phyloP scores from a whole-genome alignment of 2,797 vertebrate species.

The Eulemur albifrons region DNA sequence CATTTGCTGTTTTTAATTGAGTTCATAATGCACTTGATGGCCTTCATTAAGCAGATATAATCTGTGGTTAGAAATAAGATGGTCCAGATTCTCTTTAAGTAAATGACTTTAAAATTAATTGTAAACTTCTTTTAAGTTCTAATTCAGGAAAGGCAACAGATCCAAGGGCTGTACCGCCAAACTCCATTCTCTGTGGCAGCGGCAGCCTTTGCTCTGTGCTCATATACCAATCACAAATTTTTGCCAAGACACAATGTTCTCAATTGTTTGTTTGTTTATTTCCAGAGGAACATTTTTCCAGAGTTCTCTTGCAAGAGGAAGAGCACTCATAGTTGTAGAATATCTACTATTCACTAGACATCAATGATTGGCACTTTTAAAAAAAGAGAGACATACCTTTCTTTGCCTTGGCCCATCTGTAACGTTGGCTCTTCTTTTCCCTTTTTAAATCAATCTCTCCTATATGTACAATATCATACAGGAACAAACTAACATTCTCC shows the following conservation, averaged over 20 bases:
- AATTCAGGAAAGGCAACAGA: neutral
- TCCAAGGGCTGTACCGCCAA: neutral
- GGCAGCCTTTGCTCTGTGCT: neutral
- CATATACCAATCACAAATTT: neutral
- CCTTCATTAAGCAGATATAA: neutral
- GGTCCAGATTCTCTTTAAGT: conserved; percentile 8
- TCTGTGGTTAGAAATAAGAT: neutral
- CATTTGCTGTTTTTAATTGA: neutral
- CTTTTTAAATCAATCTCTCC: neutral
- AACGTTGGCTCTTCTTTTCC: neutral
- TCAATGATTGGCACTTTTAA: neutral
- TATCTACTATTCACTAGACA: neutral
- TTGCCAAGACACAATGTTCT: neutral
- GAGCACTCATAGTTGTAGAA: neutral
- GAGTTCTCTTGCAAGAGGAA: neutral
- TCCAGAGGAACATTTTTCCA: neutral
- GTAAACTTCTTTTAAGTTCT: conserved; percentile 6
- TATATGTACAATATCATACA: neutral
- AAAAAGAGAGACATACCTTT: neutral
- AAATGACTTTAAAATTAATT: conserved; percentile 13
- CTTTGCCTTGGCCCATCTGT: neutral
- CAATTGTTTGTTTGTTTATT: neutral
- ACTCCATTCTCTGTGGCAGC: neutral
- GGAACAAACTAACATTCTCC: neutral
- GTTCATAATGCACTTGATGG: neutral